Conservation (phyloP, 2,113 vertebrate species). For the Phodopus roborovskii region DNA sequence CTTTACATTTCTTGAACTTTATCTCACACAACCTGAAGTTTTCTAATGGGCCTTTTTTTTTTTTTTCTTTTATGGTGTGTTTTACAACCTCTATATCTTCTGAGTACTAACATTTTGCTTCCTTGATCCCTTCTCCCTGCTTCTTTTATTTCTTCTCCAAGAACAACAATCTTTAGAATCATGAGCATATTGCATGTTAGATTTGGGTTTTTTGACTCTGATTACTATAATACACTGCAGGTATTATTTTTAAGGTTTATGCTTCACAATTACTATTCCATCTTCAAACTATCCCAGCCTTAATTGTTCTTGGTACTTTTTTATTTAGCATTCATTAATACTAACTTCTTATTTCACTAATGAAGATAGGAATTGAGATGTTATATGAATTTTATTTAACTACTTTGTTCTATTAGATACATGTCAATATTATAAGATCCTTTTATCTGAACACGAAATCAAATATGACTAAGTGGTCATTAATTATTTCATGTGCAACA, state of each 20-base stretch:
- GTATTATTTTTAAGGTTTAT: not conserved
- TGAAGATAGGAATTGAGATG: not conserved
- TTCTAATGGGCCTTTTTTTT: not conserved
- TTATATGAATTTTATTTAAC: not conserved
- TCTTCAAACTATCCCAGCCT: not conserved
- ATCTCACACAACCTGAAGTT: not conserved
- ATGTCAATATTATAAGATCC: not conserved
- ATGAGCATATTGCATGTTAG: not conserved
- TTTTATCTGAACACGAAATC: not conserved
- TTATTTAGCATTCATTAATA: not conserved
- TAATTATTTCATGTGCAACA: not conserved
- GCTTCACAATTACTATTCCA: not conserved
- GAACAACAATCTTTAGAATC: not conserved
- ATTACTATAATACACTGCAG: not conserved
- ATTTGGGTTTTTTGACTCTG: not conserved
- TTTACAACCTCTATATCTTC: not conserved
- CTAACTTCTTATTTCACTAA: slow-evolving; percentile 22
- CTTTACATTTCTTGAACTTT: not conserved
- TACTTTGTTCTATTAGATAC: not conserved
- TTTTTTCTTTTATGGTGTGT: slow-evolving; percentile 6
- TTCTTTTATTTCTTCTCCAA: not conserved
- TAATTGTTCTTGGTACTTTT: not conserved
- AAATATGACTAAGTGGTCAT: not conserved
- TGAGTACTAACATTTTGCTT: not conserved
- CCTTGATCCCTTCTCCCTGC: not conserved